Percentiles rank a stretch among this genome's conserved stretches.
phyloP scores from a whole-genome alignment of 2,113 vertebrate species.

The Paradoxurus hermaphroditus region DNA sequence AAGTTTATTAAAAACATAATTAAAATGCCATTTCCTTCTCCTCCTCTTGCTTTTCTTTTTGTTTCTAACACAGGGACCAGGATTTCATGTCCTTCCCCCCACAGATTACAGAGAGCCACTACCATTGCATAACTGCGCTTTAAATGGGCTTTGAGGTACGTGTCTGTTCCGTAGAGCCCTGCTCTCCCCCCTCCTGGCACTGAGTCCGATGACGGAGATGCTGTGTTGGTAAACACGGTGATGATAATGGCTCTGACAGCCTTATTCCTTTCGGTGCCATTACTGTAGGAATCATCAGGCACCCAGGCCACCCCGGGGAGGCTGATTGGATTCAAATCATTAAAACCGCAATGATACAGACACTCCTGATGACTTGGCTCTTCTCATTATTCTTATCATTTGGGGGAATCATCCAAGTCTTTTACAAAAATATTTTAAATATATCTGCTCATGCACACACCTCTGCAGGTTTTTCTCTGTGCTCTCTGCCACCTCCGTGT shows the following conservation, averaged over 20 bases:
- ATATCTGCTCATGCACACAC: not conserved
- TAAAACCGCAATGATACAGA: not conserved
- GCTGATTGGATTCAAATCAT: not conserved
- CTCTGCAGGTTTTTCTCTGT: not conserved
- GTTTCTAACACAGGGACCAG: not conserved
- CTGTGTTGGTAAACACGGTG: not conserved
- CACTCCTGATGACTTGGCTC: not conserved
- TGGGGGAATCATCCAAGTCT: conserved; percentile 30
- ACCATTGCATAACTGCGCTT: not conserved
- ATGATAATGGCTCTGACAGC: not conserved
- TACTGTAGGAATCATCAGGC: not conserved
- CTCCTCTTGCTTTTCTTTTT: not conserved
- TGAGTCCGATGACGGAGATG: not conserved
- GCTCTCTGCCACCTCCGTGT: not conserved
- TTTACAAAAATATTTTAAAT: conserved; percentile 6
- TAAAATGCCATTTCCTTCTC: conserved; percentile 20
- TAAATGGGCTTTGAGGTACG: not conserved
- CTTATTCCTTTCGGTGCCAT: not conserved
- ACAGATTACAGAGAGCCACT: conserved; percentile 52
- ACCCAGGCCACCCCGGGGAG: not conserved
- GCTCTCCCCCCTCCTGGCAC: not conserved
- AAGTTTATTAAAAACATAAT: not conserved
- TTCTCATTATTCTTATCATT: conserved; percentile 46
- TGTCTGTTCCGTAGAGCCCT: not conserved
- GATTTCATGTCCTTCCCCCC: not conserved